Evolutionary conservation across 2,888 invertebrate species (phyloP), one percentile per base, ranked within the genome.

Genomic region (Sylvicola cinctus): DNA sequence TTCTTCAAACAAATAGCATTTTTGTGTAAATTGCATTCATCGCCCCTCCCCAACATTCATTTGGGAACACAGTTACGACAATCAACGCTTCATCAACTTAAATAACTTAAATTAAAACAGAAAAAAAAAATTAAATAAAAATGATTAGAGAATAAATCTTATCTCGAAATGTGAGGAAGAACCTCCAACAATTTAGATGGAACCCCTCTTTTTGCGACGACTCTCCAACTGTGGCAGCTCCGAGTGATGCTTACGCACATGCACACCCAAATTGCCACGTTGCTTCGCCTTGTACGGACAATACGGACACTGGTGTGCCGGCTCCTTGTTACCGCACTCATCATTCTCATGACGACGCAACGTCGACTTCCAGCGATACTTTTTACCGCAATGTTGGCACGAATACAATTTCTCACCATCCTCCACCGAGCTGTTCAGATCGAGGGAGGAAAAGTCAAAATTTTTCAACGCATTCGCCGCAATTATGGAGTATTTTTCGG

Each of bases 361-460:
- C 33, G 81, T 81, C 38, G 79, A 80, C 58, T 78, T 83, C 79
- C 81, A 83, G 46, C 81, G 70, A 57, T 83, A 83, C 42, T 74
- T 67, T 55, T 80, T 81, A 39, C 36, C 36, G 29, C 34, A 36
- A 29, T 35, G 33, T 23, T 30, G 25, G 29, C 42, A 20, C 33
- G 37, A 1, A 40, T 25, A 31, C 38, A 42, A 3, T 37, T 13
- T n/a, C 5, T 28, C 38, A 26, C 42, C 40, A 1, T 48, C 48
- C 16, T 49, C 7, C 16, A 16, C 6, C 8, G 7, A 16, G 7
- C 8, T 13, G 16, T 29, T 16, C n/a, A 38, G 47, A 25, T 55
- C 52, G 29, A 51, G 49, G 2, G 54, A 31, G 1, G 52, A 49
- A 32, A 49, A 52, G 39, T 56, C 55, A 4, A 56, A 41, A 38